A percentile compares a stretch with the other conserved stretches of the same genome.
Evolutionary conservation across 2,888 invertebrate genomes (phyloP).

Genomic region (Lysandra coridon): DNA sequence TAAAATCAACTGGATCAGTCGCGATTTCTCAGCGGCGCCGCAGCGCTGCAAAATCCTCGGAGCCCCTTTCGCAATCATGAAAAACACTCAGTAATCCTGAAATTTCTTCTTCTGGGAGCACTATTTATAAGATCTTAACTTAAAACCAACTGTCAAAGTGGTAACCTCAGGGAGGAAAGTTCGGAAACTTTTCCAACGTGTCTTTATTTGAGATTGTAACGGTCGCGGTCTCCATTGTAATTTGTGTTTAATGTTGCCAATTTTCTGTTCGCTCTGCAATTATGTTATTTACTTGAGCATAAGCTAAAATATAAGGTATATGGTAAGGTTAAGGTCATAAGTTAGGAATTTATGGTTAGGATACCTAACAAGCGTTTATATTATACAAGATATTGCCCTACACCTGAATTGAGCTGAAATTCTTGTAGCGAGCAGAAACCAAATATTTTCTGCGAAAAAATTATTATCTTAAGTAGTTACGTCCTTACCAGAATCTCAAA

Average conservation of each 20-base stretch:
- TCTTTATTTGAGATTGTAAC: slow-evolving; percentile 66
- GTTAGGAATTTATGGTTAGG: too few species aligned
- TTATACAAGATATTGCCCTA: too few species aligned
- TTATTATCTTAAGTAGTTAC: too few species aligned
- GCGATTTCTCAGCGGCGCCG: not conserved
- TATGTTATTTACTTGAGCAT: not conserved
- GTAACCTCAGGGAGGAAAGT: slow-evolving; percentile 57
- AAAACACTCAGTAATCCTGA: slow-evolving; percentile 58
- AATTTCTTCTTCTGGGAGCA: slow-evolving; percentile 58
- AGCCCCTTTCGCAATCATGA: slow-evolving; percentile 49
- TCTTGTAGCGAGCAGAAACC: too few species aligned
- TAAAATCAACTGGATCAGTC: not conserved
- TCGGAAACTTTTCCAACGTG: slow-evolving; percentile 60
- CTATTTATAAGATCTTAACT: slow-evolving; percentile 71
- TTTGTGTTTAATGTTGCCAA: slow-evolving; percentile 41
- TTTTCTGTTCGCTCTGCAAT: slow-evolving; percentile 5
- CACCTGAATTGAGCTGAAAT: too few species aligned
- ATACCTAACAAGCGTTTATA: too few species aligned
- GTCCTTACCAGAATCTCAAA: too few species aligned
- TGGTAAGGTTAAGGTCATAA: too few species aligned
- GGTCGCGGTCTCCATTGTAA: slow-evolving; percentile 44
- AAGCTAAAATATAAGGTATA: too few species aligned
- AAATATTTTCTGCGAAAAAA: too few species aligned
- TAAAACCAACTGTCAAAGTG: slow-evolving; percentile 70
- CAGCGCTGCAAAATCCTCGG: slow-evolving; percentile 33